A percentile compares a stretch with the other conserved stretches of the same genome.
These are phyloP conservation scores for Fulmarus glacialis DNA, from an alignment of 2,113 vertebrate genomes.

Conservation along the genomic window DNA sequence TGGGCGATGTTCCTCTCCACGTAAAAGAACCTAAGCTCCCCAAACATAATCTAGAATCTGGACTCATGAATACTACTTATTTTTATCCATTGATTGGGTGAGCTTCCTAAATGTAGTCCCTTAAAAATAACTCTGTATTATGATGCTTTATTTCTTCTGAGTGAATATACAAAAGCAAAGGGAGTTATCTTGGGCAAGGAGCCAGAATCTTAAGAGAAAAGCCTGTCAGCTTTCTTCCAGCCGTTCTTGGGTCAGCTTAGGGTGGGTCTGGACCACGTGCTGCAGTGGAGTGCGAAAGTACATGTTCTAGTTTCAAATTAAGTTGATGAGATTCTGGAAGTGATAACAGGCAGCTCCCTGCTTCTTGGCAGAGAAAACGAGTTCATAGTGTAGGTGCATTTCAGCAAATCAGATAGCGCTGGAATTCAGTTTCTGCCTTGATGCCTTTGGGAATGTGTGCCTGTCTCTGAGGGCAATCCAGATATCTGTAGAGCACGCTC, in stretches of 20 bases:
- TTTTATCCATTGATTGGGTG: background rate
- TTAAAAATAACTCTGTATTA: background rate
- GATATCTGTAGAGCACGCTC: rapidly evolving
- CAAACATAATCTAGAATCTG: background rate
- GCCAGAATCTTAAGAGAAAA: background rate
- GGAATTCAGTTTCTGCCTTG: background rate
- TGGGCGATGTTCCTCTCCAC: background rate
- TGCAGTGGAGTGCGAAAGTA: rapidly evolving
- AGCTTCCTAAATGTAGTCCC: background rate
- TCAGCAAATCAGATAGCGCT: background rate
- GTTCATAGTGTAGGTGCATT: background rate
- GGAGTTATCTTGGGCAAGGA: background rate
- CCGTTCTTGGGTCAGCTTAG: background rate
- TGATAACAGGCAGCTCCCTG: background rate
- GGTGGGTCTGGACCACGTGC: background rate
- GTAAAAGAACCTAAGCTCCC: background rate
- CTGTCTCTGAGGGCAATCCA: background rate
- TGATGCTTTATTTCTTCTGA: background rate
- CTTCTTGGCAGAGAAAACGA: background rate
- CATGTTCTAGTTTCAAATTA: background rate
- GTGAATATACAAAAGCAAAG: background rate
- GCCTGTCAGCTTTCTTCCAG: background rate
- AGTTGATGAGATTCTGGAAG: background rate
- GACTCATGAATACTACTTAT: background rate
- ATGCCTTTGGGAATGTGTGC: background rate